These are phyloP conservation scores for Syngnathus floridae DNA, from an alignment of 2,113 vertebrate genomes.

Conservation along the genomic window DNA sequence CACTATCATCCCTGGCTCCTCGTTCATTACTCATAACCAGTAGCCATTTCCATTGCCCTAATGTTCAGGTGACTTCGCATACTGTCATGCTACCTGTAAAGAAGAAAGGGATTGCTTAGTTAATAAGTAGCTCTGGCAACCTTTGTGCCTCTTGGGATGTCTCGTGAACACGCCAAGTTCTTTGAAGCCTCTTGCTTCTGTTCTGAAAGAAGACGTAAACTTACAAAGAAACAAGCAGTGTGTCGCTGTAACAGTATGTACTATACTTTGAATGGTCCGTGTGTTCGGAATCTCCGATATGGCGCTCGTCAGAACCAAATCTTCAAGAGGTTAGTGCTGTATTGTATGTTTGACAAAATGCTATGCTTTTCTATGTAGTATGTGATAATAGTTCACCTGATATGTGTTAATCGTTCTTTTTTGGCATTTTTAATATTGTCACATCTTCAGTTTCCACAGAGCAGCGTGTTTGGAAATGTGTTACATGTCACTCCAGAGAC, in stretches of 20 bases:
- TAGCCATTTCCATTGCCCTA: conserved; percentile 14
- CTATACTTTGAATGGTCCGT: conserved; percentile 12
- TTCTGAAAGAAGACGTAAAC: conserved; percentile 13
- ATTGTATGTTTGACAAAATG: neutral
- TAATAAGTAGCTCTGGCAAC: conserved; percentile 91
- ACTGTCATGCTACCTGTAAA: conserved; percentile 49
- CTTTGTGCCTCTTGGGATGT: conserved; percentile 79
- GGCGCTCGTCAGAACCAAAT: conserved; percentile 72
- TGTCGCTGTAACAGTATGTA: conserved; percentile 14
- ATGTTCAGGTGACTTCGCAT: conserved; percentile 19
- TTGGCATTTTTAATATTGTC: neutral
- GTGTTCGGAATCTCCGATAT: conserved; percentile 43
- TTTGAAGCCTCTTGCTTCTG: conserved; percentile 12
- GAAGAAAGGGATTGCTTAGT: conserved; percentile 63
- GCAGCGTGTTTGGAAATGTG: neutral
- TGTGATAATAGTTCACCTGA: neutral
- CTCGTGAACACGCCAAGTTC: conserved; percentile 64
- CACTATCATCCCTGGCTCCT: neutral
- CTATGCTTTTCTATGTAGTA: neutral
- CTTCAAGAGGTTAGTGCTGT: conserved; percentile 73
- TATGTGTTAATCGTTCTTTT: neutral
- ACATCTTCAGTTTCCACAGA: neutral
- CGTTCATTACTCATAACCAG: neutral
- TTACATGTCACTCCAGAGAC: conserved; percentile 32
- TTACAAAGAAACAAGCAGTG: conserved; percentile 8